Conservation (phyloP, 1,140 invertebrate species). For the Ptiloglossa arizonensis region DNA sequence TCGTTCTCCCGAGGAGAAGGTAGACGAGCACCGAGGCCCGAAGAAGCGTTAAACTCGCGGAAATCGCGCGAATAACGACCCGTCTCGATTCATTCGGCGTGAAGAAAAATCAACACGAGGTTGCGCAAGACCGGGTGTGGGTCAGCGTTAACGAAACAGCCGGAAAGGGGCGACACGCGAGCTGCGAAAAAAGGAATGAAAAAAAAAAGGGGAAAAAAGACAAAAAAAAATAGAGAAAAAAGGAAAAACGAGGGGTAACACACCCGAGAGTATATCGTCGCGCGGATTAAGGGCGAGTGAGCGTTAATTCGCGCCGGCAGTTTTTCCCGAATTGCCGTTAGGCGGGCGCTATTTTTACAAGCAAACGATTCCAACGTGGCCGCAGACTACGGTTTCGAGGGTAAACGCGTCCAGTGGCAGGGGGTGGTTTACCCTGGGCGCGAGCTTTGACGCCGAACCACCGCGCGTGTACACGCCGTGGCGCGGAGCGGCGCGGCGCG, state of each 20-base stretch:
- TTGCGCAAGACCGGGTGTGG: background rate
- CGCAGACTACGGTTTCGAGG: constrained; percentile 1
- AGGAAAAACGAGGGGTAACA: constrained; percentile 16
- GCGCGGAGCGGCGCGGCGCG: too few species aligned
- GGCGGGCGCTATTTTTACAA: constrained; percentile 71
- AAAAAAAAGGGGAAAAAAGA: constrained; percentile 42
- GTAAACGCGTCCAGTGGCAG: constrained; percentile 7
- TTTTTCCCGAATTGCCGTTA: constrained; percentile 66
- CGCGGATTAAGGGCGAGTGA: constrained; percentile 59
- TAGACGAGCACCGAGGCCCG: background rate
- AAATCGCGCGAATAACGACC: constrained; percentile 10
- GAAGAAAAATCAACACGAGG: constrained; percentile 51
- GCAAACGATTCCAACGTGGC: constrained; percentile 55
- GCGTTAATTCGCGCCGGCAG: constrained; percentile 66
- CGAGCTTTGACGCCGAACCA: constrained; percentile 33
- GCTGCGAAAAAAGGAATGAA: background rate
- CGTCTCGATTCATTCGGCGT: constrained; percentile 8
- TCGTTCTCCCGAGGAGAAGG: too few species aligned
- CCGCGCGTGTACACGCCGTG: constrained; percentile 26
- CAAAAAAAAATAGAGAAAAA: too few species aligned
- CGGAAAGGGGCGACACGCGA: constrained; percentile 9
- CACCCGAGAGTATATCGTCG: constrained; percentile 47
- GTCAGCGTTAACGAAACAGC: constrained; percentile 37
- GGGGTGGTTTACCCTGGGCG: constrained; percentile 57
- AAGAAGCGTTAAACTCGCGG: constrained; percentile 23